Percentiles rank a stretch among this genome's conserved stretches.
Conservation (phyloP, 2,113 vertebrate species). For the Tyrannus savana region DNA sequence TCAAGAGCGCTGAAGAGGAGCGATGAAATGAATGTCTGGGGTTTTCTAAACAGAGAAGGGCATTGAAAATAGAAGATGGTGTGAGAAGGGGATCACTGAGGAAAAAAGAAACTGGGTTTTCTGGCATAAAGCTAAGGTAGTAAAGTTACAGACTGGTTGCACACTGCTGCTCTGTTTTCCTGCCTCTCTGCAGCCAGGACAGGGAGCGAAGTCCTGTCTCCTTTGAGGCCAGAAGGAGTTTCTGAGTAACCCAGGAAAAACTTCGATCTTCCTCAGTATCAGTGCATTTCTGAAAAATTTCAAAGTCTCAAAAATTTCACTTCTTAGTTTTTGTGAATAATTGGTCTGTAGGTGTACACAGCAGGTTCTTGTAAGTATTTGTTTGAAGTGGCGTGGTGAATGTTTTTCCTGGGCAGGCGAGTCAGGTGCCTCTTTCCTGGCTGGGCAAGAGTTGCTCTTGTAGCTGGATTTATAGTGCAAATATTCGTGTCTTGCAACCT, state of each 20-base stretch:
- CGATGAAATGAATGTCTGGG: background rate
- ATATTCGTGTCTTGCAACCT: background rate
- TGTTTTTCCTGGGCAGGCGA: constrained; percentile 38
- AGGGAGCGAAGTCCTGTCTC: background rate
- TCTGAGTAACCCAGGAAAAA: background rate
- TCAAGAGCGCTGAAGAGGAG: background rate
- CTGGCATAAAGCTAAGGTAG: background rate
- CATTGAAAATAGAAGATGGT: background rate
- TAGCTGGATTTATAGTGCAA: constrained; percentile 30
- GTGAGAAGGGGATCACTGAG: background rate
- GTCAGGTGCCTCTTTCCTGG: constrained; percentile 55
- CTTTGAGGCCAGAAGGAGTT: background rate
- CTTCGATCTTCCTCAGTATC: background rate
- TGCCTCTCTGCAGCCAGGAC: background rate
- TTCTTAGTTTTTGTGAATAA: background rate
- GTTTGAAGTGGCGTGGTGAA: constrained; percentile 18
- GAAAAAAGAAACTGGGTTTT: constrained; percentile 22
- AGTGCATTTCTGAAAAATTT: background rate
- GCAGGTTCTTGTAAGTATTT: constrained; percentile 19
- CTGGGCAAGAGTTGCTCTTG: constrained; percentile 33
- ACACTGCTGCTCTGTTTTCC: background rate
- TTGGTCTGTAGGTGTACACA: background rate
- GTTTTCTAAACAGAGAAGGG: background rate
- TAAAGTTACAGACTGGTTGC: background rate
- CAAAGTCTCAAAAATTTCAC: background rate